A percentile compares a stretch with the other conserved stretches of the same genome.
These are phyloP conservation scores for Ceratoteleas bidentatus DNA, from an alignment of 1,140 invertebrate genomes.

Conservation along the genomic window DNA sequence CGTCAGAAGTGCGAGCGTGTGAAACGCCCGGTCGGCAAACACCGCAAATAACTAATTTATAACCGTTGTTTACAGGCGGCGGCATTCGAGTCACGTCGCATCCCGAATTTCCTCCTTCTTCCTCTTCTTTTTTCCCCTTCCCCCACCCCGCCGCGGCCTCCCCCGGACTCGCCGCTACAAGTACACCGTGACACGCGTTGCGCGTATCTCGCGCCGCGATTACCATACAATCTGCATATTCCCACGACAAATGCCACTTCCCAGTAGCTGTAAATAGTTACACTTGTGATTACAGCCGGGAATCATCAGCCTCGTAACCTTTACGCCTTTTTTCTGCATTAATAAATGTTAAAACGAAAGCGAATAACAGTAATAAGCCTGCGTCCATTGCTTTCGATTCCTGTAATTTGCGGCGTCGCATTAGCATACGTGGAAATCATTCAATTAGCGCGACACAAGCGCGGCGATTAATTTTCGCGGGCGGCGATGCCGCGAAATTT, in stretches of 20 bases:
- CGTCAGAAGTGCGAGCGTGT: conserved; percentile 14
- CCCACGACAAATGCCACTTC: conserved; percentile 68
- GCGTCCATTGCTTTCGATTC: too few species aligned
- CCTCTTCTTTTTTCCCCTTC: conserved; percentile 11
- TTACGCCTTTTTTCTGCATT: conserved; percentile 41
- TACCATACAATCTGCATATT: conserved; percentile 80
- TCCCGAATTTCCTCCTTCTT: conserved; percentile 47
- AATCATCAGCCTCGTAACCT: conserved; percentile 58
- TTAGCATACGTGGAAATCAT: too few species aligned
- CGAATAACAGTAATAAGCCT: too few species aligned
- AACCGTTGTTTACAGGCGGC: conserved; percentile 42
- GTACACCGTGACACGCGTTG: conserved; percentile 72
- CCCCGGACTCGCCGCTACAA: conserved; percentile 30
- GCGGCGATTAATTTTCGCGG: conserved; percentile 43
- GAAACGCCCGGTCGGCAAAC: conserved; percentile 19
- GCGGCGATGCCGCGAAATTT: background rate
- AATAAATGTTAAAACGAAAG: too few species aligned
- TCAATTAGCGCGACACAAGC: conserved; percentile 43
- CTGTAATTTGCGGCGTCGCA: too few species aligned
- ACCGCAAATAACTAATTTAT: conserved; percentile 52
- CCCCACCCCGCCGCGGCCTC: background rate
- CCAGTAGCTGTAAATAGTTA: conserved; percentile 71
- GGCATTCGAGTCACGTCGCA: conserved; percentile 45
- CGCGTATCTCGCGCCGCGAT: conserved; percentile 72
- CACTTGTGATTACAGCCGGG: conserved; percentile 54